Conservation (phyloP, 2,113 vertebrate species). For the Cryptotis parvus region DNA sequence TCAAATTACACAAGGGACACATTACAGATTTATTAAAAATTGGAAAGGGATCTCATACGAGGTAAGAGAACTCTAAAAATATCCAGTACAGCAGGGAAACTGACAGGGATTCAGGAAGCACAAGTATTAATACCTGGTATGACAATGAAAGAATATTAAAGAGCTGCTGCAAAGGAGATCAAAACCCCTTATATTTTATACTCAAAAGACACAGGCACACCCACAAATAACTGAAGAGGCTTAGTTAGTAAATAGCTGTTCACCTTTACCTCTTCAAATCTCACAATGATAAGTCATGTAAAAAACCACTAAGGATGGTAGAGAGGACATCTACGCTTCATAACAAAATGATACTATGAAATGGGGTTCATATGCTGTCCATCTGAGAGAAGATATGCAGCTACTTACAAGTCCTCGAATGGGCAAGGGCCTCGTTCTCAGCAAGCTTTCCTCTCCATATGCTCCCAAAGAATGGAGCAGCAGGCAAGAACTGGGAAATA, state of each 20-base stretch:
- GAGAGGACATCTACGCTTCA: background rate
- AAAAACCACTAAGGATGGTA: background rate
- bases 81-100: background rate
- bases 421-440: background rate
- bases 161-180: background rate
- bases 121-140: background rate
- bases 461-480: background rate
- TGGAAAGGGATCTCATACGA: background rate
- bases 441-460: background rate
- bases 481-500: background rate
- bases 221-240: background rate
- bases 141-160: background rate
- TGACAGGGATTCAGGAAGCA: background rate
- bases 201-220: background rate
- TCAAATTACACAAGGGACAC: constrained; percentile 2
- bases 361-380: background rate
- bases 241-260: background rate
- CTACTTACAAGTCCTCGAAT: too few species aligned
- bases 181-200: background rate
- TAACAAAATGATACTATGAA: background rate
- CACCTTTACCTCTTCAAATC: background rate
- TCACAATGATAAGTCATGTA: background rate
- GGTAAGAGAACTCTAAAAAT: constrained; percentile 48
- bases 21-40: constrained; percentile 58
- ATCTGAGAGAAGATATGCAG: background rate